Evolutionary conservation across 2,888 invertebrate genomes (phyloP), one percentile per base, ranked within the genome.

Genomic region (Dolomedes plantarius): DNA sequence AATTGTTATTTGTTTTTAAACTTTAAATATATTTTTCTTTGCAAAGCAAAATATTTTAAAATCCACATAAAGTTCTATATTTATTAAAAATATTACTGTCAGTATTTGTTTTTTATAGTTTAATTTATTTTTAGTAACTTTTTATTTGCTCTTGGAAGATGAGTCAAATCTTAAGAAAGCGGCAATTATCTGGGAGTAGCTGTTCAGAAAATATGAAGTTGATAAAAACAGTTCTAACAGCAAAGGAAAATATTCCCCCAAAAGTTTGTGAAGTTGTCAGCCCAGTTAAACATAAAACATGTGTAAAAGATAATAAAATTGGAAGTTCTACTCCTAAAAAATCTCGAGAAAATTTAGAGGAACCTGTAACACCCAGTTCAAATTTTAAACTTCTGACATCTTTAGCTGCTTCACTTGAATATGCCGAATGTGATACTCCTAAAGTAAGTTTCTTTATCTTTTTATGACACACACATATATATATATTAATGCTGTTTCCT

Each of bases 241-340:
- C 11, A 3, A 82, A 82, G 36, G 82, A 82, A 50, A 82, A 82
- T 28, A 65, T 72, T 64, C 76, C 82, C 28, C 82, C 82, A n/a
- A n/a, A 64, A 2, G 36, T 39, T 13, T 27, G 23, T 32, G 28
- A 32, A n/a, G n/a, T 0, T n/a, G n/a, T 1, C n/a, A 32, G 13
- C 2, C 16, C 31, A 31, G n/a, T 1, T 67, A 7, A 64, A 0
- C 1, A 29, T 29, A 28, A 28, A 13, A 64, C 29, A 9, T 64
- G 28, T 64, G 5, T 27, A 28, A 11, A 31, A 19, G 32, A 67
- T n/a, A 9, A 67, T 6, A 32, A 46, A 28, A 36, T 7, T 27
- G 19, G 29, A 19, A 50, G 39, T 7, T n/a, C 11, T 9, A 83
- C 83, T 16, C 83, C 83, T n/a, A 77, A 83, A 41, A 77, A 83